phyloP scores from a whole-genome alignment of 2,797 vertebrate genomes.

The Hemibagrus guttatus region DNA sequence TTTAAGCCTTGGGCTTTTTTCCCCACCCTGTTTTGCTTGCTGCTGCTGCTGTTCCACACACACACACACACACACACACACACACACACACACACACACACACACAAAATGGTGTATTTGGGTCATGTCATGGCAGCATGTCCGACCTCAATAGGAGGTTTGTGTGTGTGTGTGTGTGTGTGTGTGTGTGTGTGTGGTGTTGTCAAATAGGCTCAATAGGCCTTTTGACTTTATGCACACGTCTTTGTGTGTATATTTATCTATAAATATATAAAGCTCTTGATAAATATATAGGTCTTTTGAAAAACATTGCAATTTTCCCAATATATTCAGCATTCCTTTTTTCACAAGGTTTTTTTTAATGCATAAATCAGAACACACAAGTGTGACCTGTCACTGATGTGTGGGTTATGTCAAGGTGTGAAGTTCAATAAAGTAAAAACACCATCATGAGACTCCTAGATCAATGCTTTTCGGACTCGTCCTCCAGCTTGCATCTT shows the following conservation, averaged over 20 bases:
- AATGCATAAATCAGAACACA: too few relatives aligned
- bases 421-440: too few relatives aligned
- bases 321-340: too few relatives aligned
- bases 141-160: background rate
- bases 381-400: too few relatives aligned
- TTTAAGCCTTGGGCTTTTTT: constrained; percentile 7
- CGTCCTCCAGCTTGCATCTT: too few relatives aligned
- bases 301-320: too few relatives aligned
- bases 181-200: background rate
- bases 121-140: background rate
- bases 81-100: background rate
- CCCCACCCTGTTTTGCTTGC: background rate
- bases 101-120: background rate
- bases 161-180: background rate
- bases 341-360: too few relatives aligned
- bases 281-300: too few relatives aligned
- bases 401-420: too few relatives aligned
- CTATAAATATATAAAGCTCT: too few relatives aligned
- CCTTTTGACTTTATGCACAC: background rate
- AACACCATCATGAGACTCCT: too few relatives aligned
- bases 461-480: too few relatives aligned
- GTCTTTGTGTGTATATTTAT: background rate
- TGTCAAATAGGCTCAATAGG: background rate
- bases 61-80: background rate
- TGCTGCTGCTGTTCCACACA: background rate